Evolutionary conservation across 2,113 vertebrate genomes (phyloP).

Genomic region (Scomber colias): DNA sequence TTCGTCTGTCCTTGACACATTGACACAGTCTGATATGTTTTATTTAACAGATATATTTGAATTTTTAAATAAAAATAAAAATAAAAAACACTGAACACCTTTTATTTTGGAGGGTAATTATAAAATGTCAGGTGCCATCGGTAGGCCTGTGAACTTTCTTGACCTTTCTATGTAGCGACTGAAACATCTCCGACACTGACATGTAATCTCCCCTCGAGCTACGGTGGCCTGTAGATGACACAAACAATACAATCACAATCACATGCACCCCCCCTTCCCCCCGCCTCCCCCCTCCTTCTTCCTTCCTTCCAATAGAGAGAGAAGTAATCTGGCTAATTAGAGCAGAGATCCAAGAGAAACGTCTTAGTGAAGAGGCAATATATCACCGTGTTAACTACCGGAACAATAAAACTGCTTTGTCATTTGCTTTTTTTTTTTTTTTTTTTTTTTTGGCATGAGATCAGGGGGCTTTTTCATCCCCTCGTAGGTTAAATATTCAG

Average conservation of each 20-base stretch:
- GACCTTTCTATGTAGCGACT: constrained; percentile 32
- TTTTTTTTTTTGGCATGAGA: constrained; percentile 43
- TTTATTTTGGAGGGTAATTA: not conserved
- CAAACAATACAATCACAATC: constrained; percentile 61
- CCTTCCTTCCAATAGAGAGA: not conserved
- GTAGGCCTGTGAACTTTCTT: constrained; percentile 20
- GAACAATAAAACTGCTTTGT: constrained; percentile 74
- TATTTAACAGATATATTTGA: too few relatives aligned
- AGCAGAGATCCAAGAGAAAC: constrained; percentile 55
- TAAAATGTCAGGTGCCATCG: constrained; percentile 23
- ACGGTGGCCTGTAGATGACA: constrained; percentile 55
- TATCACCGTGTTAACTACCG: constrained; percentile 59
- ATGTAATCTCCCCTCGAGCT: constrained; percentile 10
- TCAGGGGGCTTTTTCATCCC: constrained; percentile 39
- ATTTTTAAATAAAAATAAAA: too few relatives aligned
- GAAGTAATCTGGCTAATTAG: constrained; percentile 72
- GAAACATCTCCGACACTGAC: constrained; percentile 25
- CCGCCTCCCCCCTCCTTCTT: not conserved
- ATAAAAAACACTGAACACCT: too few relatives aligned
- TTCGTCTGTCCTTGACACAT: too few relatives aligned
- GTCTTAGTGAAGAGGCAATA: constrained; percentile 57
- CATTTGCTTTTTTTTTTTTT: constrained; percentile 57
- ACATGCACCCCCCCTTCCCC: constrained; percentile 15
- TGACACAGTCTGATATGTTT: too few relatives aligned
- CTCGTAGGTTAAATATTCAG: constrained; percentile 59